phyloP scores from a whole-genome alignment of 2,888 invertebrate genomes.

The Phania funesta region DNA sequence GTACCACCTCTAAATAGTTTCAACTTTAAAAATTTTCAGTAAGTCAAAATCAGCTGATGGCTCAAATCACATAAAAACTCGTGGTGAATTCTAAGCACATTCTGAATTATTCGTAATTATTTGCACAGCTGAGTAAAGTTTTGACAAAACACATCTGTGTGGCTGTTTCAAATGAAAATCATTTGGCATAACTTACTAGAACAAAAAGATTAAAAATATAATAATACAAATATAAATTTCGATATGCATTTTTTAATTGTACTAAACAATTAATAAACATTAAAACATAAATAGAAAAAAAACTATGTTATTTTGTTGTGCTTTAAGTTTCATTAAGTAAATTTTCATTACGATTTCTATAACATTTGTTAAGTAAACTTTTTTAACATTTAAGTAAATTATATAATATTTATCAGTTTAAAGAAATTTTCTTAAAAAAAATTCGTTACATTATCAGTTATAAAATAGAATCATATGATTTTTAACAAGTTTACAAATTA shows the following conservation, averaged over 20 bases:
- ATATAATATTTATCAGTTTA: neutral
- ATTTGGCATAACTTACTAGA: conserved; percentile 14
- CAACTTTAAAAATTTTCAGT: too few relatives aligned
- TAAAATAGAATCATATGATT: neutral
- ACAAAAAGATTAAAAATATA: neutral
- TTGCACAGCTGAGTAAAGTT: too few relatives aligned
- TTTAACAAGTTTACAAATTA: neutral
- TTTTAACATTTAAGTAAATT: too few relatives aligned
- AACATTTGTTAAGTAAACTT: too few relatives aligned
- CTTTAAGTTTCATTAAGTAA: neutral
- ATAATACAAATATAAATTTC: neutral
- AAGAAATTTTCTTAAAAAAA: neutral
- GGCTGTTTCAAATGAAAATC: neutral
- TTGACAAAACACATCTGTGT: too few relatives aligned
- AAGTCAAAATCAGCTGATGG: too few relatives aligned
- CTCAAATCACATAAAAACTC: too few relatives aligned
- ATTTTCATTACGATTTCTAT: neutral
- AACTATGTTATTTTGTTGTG: neutral
- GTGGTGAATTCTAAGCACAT: too few relatives aligned
- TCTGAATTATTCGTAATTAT: too few relatives aligned
- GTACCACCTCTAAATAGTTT: too few relatives aligned
- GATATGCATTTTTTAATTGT: conserved; percentile 61
- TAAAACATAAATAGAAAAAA: neutral
- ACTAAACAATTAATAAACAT: neutral
- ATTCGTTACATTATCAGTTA: neutral